Evolutionary conservation across 64 coral and sea anemone species (phyloP), one percentile per base, ranked within the genome.

Genomic region (Acropora tenuis): DNA sequence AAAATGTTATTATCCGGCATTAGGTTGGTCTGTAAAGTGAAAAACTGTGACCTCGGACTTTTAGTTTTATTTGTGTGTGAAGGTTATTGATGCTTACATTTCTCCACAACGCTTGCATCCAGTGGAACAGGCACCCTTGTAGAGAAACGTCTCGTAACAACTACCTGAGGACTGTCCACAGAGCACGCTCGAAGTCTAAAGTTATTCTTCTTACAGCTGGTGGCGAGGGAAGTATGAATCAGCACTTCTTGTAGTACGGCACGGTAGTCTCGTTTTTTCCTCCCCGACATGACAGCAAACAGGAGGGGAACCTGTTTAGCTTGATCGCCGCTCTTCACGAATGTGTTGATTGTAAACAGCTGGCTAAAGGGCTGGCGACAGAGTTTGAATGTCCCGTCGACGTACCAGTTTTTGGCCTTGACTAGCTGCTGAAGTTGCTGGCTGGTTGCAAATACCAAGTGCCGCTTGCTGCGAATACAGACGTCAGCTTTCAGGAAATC

Each of bases 321-420:
- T 20, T 50, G 46, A 12, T 79, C 77, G 0, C 47, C 49, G 48
- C 77, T 50, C 77, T 18, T 79, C 17, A 79, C 16, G 18, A 79
- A 52, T 1, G 47, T 48, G 18, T 79, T 79, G 77, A 79, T 79
- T 4, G 77, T 79, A 8, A 79, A 79, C 47, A 79, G 77, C 47
- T 79, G 77, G 42, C 16, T 55, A 55, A 55, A 55, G 3, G 52
- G 52, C 52, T 55, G 3, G 52, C 2, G 3, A 55, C 52, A 55
- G 52, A 55, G 52, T 55, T 55, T 55, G 52, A 55, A 55, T 5
- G 52, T 55, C 52, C 52, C 52, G 2, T 79, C 77, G 0, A 84
- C 13, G 20, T 84, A 84, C 80, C 80, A 66, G 59, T 84, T 84
- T 66, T 61, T 84, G 4, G 80, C 57, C 40, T 68, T 8, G n/a